phyloP scores from a whole-genome alignment of 2,113 vertebrate genomes.

The Chloropsis hardwickii region DNA sequence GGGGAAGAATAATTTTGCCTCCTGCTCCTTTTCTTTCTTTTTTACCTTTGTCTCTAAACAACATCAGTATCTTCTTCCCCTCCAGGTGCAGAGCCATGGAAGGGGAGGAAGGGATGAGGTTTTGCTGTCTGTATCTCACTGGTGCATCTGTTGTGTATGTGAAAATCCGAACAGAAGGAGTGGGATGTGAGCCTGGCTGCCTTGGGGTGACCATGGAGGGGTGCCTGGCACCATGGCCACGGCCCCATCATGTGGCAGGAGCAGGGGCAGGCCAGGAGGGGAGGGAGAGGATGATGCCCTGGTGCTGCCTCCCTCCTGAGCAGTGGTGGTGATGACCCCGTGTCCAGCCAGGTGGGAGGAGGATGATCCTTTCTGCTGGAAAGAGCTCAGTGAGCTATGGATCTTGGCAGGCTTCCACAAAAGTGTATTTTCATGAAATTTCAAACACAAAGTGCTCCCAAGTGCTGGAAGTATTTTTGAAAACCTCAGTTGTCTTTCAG shows the following conservation, averaged over 20 bases:
- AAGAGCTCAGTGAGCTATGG: neutral
- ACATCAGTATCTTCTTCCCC: neutral
- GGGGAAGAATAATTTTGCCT: neutral
- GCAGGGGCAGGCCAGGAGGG: neutral
- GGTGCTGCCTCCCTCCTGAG: neutral
- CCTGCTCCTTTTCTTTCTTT: neutral
- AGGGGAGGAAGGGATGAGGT: neutral
- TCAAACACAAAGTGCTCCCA: neutral
- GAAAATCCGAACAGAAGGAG: neutral
- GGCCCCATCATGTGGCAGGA: neutral
- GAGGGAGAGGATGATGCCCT: neutral
- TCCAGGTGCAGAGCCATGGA: neutral
- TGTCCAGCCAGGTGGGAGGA: too few relatives aligned
- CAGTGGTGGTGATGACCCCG: neutral
- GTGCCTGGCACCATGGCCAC: fast-evolving
- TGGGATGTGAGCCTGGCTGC: neutral
- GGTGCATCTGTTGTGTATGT: fast-evolving
- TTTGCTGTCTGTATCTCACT: fast-evolving
- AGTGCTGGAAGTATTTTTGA: neutral
- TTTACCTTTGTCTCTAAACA: neutral
- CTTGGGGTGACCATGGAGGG: fast-evolving
- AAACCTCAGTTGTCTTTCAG: neutral
- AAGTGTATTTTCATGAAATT: neutral
- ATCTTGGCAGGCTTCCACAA: neutral
- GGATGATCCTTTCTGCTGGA: neutral